phyloP scores from a whole-genome alignment of 37 sponge, comb jelly and placozoan species.

The Aplysina aerophoba region DNA sequence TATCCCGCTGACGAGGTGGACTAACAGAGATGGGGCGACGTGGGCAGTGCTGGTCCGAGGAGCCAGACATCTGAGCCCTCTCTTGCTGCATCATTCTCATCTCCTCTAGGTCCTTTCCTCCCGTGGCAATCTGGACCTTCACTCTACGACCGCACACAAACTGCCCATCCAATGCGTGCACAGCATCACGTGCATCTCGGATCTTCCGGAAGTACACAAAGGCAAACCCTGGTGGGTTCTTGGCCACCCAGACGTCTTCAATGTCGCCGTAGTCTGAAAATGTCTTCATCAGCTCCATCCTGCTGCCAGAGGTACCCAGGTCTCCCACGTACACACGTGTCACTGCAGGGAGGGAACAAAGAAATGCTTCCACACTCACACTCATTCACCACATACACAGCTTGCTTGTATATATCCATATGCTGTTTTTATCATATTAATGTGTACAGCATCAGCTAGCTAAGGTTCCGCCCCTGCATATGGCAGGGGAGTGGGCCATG shows the following conservation, averaged over 20 bases:
- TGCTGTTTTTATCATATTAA: too few species aligned
- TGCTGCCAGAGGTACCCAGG: slow-evolving; percentile 64
- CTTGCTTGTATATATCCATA: too few species aligned
- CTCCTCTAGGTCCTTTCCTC: background rate
- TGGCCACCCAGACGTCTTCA: slow-evolving; percentile 82
- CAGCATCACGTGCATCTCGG: slow-evolving; percentile 80
- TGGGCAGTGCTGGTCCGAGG: background rate
- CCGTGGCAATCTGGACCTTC: slow-evolving; percentile 73
- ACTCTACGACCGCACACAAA: slow-evolving; percentile 70
- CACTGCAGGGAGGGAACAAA: slow-evolving; percentile 21
- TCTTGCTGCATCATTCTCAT: slow-evolving; percentile 7
- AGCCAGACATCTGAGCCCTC: background rate
- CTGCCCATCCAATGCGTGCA: slow-evolving; percentile 50
- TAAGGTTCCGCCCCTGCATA: too few species aligned
- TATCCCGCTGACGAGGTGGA: background rate
- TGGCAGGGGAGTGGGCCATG: too few species aligned
- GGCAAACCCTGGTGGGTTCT: slow-evolving; percentile 90
- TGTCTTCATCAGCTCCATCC: slow-evolving; percentile 61
- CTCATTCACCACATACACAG: too few species aligned
- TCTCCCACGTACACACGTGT: slow-evolving; percentile 66
- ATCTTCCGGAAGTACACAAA: slow-evolving; percentile 71
- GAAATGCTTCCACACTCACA: too few species aligned
- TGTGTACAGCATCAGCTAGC: too few species aligned
- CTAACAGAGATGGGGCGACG: slow-evolving; percentile 8
- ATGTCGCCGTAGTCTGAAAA: slow-evolving; percentile 59